phyloP scores from a whole-genome alignment of 1,140 invertebrate genomes.

The Probaryconus sp. region DNA sequence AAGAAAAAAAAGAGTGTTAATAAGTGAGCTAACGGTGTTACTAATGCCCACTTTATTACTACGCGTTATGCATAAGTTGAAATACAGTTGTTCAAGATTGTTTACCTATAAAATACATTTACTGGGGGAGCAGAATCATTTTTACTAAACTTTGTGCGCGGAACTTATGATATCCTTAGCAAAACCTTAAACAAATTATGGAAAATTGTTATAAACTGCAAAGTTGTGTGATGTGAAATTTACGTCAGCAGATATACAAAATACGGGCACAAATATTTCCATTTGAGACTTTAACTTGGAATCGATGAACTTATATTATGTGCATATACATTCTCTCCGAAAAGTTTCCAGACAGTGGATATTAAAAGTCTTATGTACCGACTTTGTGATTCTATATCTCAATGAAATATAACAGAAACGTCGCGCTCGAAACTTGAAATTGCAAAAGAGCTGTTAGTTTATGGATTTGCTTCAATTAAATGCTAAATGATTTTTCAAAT shows the following conservation, averaged over 20 bases:
- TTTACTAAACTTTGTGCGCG: background rate
- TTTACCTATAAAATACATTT: constrained; percentile 14
- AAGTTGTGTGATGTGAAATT: constrained; percentile 23
- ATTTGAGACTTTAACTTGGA: constrained; percentile 16
- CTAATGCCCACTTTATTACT: too few relatives aligned
- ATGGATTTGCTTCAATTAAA: constrained; percentile 26
- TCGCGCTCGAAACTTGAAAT: constrained; percentile 34
- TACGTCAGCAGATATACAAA: constrained; percentile 5
- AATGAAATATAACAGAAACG: constrained; percentile 49
- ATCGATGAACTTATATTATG: constrained; percentile 38
- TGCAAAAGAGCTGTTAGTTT: constrained; percentile 40
- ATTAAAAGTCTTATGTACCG: constrained; percentile 56
- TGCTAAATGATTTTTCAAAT: too few relatives aligned
- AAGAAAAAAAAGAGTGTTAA: too few relatives aligned
- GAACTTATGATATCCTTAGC: constrained; percentile 22
- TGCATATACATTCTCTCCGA: constrained; percentile 29
- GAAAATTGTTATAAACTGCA: constrained; percentile 22
- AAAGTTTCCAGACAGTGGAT: constrained; percentile 58
- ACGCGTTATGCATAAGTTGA: too few relatives aligned
- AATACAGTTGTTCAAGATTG: constrained; percentile 1
- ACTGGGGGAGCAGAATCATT: constrained; percentile 4
- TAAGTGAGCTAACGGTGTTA: too few relatives aligned
- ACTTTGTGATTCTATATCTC: constrained; percentile 45
- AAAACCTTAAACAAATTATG: constrained; percentile 18
- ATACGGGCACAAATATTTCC: constrained; percentile 36